phyloP scores from a whole-genome alignment of 2,113 vertebrate genomes.

The Aramus guarauna region DNA sequence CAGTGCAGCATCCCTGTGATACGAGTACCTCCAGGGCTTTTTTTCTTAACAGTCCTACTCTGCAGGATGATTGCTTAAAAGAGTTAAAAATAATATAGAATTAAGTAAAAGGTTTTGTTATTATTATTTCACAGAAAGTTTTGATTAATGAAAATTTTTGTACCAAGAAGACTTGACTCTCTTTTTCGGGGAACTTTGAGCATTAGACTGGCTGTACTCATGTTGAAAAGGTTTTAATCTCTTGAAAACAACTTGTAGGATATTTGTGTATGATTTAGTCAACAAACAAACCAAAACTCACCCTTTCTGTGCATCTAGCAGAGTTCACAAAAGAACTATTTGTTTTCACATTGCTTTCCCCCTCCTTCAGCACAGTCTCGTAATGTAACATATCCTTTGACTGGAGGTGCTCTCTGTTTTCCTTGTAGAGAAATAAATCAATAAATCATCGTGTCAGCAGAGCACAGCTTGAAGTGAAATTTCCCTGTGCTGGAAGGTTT shows the following conservation, averaged over 20 bases:
- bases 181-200: background rate
- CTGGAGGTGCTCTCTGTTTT: background rate
- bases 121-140: background rate
- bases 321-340: background rate
- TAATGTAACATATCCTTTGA: background rate
- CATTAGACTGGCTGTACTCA: background rate
- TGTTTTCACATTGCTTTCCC: background rate
- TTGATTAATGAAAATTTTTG: background rate
- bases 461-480: background rate
- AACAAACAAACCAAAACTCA: background rate
- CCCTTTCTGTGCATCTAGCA: background rate
- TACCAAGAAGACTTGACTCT: background rate
- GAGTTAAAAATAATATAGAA: background rate
- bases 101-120: background rate
- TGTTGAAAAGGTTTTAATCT: background rate
- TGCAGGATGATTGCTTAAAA: background rate
- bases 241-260: background rate
- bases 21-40: background rate
- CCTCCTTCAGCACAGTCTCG: background rate
- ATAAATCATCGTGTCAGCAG: slow-evolving; percentile 17
- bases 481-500: background rate
- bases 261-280: background rate
- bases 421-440: background rate
- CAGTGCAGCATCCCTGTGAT: slow-evolving; percentile 25
- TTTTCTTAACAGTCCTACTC: background rate